Base-by-base conservation (phyloP, 2,113 vertebrate species). In the Apeltes quadracus region DNA sequence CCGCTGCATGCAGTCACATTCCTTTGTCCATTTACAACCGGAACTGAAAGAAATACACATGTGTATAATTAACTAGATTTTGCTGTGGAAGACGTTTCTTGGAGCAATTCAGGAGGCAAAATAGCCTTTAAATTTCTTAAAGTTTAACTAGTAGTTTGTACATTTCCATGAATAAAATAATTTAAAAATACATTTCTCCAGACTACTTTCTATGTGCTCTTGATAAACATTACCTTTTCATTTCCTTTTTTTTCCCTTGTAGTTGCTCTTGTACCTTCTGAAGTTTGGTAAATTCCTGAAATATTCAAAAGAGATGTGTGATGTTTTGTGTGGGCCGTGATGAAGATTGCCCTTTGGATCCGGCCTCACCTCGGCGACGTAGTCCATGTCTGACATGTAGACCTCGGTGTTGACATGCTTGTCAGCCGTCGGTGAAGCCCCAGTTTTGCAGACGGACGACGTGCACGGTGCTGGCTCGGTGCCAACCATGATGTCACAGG, bases 371-470 rank as follows among this genome's bases (percentile, higher is more conserved):
- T 87, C 53, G 29, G 62, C 16, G 0, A 92, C 1, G 39, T 78
- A 84, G 75, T 94, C 90, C 72, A 93, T 73, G 58, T 94, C 92
- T 23, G 78, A 22, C 85, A 92, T 92, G 65, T 61, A 75, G 43
- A 94, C 54, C 8, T 91, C 89, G 23, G 92, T 93, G 9, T 69
- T 61, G 38, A 84, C 22, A n/a, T 56, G 23, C 61, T 90, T 88
- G 39, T 93, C 91, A 14, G 76, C 72, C 3, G 87, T 85, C 36
- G 46, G 44, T 11, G 54, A 56, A 18, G 50, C 44, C 18, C 76
- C 32, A 5, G 89, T 91, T 43, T 91, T 91, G 29, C 82, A 82
- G 27, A 39, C 65, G 16, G 62, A 5, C 38, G 88, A 54, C 14
- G 13, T 20, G 16, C 41, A 29, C 11, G 8, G 4, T 18, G 46